Evolutionary conservation across 2,888 invertebrate species (phyloP), one percentile per base, ranked within the genome.

Genomic region (Neoitamus cyanurus): DNA sequence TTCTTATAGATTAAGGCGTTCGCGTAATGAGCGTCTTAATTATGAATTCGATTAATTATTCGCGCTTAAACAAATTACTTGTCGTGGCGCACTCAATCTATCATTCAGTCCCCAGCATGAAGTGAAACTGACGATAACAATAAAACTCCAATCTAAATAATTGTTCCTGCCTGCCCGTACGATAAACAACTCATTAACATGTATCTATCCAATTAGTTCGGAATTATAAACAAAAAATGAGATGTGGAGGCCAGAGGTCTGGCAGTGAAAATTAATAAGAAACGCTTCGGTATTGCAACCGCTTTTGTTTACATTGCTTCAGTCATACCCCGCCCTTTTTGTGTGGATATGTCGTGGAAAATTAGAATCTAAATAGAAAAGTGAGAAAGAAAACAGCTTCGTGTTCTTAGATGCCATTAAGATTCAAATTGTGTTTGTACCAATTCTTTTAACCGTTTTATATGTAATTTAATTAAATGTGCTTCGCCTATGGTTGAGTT

Each of bases 321-420:
- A 20, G 1, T 11, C 2, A 11, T 11, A 58, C 58, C 58, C 20
- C 58, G 58, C 58, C 58, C 20, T 58, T 58, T 20, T 58, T 58
- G 13, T 73, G 36, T 37, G 37, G 13, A 20, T 9, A 73, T 73
- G 20, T 20, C 7, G 58, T 7, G 25, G 7, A 34, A 78, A 48
- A 31, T 46, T 46, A 46, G 46, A 46, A 46, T 73, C 15, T 36
- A 48, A 58, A 15, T 48, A 46, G 9, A 42, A 30, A 48, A 13
- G 48, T 42, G 48, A 48, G 31, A 42, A 9, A 48, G 6, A 20
- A 58, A 48, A 78, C 9, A 78, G 30, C 34, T 34, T 58, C 48
- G 78, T 31, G 48, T 34, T 78, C 78, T 78, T 78, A 30, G 78
- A 31, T 78, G 20, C 58, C 78, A 78, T 48, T 78, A 78, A 48